Conservation (phyloP, 2,888 invertebrate species). For the Danaus chrysippus region DNA sequence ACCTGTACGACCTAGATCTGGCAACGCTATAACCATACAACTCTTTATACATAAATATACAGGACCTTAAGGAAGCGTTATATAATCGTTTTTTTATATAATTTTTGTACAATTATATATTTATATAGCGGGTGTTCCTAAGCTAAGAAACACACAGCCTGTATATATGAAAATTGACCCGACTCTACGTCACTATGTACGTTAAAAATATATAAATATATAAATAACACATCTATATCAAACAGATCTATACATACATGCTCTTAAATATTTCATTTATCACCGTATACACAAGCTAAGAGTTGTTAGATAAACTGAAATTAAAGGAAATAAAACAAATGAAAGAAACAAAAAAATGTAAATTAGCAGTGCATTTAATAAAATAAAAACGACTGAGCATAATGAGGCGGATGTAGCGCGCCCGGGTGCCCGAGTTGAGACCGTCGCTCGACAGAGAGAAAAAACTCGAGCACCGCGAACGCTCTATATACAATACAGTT, state of each 20-base stretch:
- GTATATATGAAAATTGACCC: neutral
- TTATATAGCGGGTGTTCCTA: neutral
- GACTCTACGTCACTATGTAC: neutral
- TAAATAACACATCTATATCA: no score
- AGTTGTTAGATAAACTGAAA: slow-evolving; percentile 12
- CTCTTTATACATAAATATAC: slow-evolving; percentile 19
- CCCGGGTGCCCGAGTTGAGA: slow-evolving; percentile 25
- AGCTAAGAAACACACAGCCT: neutral
- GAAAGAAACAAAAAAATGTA: slow-evolving; percentile 48
- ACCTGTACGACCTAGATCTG: slow-evolving; percentile 5
- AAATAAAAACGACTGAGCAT: slow-evolving; percentile 63
- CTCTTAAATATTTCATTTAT: neutral
- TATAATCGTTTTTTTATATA: neutral
- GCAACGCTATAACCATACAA: neutral
- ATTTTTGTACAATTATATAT: neutral
- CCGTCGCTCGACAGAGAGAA: neutral
- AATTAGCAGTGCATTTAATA: slow-evolving; percentile 71
- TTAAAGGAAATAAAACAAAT: slow-evolving; percentile 31
- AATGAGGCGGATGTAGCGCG: slow-evolving; percentile 50
- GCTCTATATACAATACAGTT: slow-evolving; percentile 25
- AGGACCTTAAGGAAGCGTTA: slow-evolving; percentile 26
- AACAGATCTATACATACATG: no score
- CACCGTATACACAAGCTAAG: neutral
- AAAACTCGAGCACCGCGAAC: slow-evolving; percentile 11
- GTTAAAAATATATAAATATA: neutral